These are phyloP conservation scores for Tadarida brasiliensis DNA, from an alignment of 2,797 vertebrate genomes.

Conservation along the genomic window DNA sequence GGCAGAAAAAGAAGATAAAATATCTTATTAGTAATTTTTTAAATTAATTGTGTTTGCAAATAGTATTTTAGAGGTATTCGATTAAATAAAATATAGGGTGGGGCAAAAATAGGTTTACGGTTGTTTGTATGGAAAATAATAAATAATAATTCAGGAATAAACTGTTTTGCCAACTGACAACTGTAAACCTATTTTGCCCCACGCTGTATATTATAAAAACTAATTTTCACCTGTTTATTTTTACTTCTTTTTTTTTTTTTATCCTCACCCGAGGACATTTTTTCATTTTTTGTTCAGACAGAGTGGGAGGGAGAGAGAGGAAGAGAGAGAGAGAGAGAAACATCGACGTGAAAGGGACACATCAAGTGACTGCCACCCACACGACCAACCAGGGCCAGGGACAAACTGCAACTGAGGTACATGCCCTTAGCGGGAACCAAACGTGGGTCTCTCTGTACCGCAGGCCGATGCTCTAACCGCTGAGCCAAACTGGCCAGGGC, in stretches of 20 bases:
- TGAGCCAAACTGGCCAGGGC: no score
- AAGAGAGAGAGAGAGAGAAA: no score
- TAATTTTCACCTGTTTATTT: background rate
- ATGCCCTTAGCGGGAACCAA: no score
- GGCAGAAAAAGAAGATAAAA: background rate
- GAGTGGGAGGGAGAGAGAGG: no score
- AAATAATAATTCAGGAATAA: background rate
- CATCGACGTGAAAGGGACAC: no score
- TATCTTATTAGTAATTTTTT: background rate
- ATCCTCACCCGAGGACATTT: no score
- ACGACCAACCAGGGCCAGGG: no score
- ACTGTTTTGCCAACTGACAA: background rate
- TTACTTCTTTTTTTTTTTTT: constrained; percentile 46
- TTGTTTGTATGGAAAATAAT: background rate
- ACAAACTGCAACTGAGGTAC: no score
- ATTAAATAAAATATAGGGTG: constrained; percentile 5
- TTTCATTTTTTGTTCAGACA: no score
- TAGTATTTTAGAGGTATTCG: background rate
- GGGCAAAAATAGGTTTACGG: background rate
- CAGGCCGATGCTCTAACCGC: no score
- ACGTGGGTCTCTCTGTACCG: no score
- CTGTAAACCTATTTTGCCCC: background rate
- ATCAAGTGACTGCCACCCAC: no score
- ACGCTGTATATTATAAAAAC: background rate
- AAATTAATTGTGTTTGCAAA: constrained; percentile 22